Evolutionary conservation across 2,113 vertebrate genomes (phyloP), one percentile per base, ranked within the genome.

Genomic region (Fulica atra): DNA sequence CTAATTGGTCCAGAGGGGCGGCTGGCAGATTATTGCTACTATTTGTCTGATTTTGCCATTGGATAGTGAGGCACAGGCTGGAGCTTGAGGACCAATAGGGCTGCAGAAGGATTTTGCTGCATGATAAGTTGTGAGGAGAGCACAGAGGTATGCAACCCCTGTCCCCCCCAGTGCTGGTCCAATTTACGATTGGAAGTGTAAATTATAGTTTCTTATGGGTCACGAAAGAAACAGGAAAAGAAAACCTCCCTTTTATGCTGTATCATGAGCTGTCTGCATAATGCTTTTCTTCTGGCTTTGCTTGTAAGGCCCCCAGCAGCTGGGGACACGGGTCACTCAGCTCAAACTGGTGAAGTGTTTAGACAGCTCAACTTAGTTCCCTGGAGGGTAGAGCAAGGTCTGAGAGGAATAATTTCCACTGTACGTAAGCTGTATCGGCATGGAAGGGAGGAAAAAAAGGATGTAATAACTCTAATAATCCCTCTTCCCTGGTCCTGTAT

Each of bases 1-100:
- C 87, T 89, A 88, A 91, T 95, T 97, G 89, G 92, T 88, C 70
- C 73, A 48, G 82, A 71, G 92, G 95, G 88, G 65, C 7, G 4
- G 74, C 33, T 0, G 28, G 57, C 48, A 70, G 91, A 92, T 89
- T 91, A 66, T 72, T 50, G 29, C 50, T 68, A 7, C 63, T 56
- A 35, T 73, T 88, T 86, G 10, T 24, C 83, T 29, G 64, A 84
- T 92, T 97, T 91, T 92, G 64, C 86, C 48, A 83, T 94, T 97
- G 94, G 88, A 85, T 88, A 80, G 73, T 31, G 70, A 73, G 72
- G 83, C 42, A 65, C 60, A 57, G 69, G 16, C 61, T 28, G n/a
- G 72, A 81, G 81, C 80, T 31, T 7, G 50, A 94, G 91, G 79
- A 92, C 93, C 94, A 94, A 91, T 92, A 25, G 53, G 64, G 65